Evolutionary conservation across 2,888 invertebrate genomes (phyloP), one percentile per base, ranked within the genome.

Genomic region (Chrysolina haemoptera): DNA sequence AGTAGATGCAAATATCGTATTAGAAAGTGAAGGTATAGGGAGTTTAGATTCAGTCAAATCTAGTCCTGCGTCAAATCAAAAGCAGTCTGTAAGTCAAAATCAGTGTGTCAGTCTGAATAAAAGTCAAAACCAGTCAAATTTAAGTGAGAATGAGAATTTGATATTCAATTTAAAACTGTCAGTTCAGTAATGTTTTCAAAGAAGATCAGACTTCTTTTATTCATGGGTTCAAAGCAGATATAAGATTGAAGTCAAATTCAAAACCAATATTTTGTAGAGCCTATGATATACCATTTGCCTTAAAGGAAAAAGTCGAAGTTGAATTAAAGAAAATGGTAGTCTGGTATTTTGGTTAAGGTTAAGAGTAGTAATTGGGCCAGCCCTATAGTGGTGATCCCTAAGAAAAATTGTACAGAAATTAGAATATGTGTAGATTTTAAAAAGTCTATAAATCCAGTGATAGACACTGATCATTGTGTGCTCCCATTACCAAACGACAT

Each of bases 361-460:
- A 75, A 70, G 66, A 68, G 70, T 76, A 80, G 77, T 64, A 74
- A 81, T 41, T 84, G 81, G 82, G 82, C 82, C 14, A 80, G 80
- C 70, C 84, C 85, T 6, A 82, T 85, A 8, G 83, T 85, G 0
- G 74, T 83, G 50, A 83, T 85, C 2, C 82, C 81, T 20, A 84
- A 85, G 66, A 76, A 69, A 62, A 79, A 80, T 69, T 71, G 73
- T 16, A 62, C 63, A 41, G 73, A 76, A 9, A 75, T 84, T 8
- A 63, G 85, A 66, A 71, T 71, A 43, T 71, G 67, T 50, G 67
- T 62, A 0, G 62, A 87, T 80, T 84, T 82, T 35, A 76, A 84
- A 80, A 76, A 76, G 68, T 83, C 83, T 0, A 10, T 82, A 16
- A 85, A 85, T 71, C 70, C 53, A n/a, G 76, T 73, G 6, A 65